Base-by-base conservation (phyloP, 2,888 invertebrate genomes). In the Criorhina ranunculi region DNA sequence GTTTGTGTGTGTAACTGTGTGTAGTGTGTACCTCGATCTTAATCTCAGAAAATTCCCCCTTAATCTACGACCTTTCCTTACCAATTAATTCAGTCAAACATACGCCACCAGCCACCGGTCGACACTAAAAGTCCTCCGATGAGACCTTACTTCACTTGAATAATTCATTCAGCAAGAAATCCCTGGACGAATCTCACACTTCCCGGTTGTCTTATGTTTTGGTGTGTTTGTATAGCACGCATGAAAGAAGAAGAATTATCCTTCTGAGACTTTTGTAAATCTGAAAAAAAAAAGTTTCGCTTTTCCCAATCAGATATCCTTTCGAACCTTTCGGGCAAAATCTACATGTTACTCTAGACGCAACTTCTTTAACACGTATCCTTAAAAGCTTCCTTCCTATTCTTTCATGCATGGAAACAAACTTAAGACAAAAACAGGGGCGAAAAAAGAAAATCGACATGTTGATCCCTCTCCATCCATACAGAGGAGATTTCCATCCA, bases 351-450 rank as follows among this genome's bases (percentile, higher is more conserved):
- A 70, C 44, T 55, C 35, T 31, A 40, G 57, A 42, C 19, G 35
- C 40, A 73, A 79, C 60, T 79, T 75, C 69, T 67, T 73, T 51
- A 73, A 51, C 67, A 83, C 64, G 69, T 79, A 62, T 64, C 78
- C 83, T 73, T 79, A 78, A 83, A 83, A 79, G 83, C 79, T 83
- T 79, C 79, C 83, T 83, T 83, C 79, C 83, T 83, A 44, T 60
- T 67, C 44, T 15, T 46, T 69, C 59, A 35, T 40, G 42, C 40
- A 60, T 60, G 67, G 44, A 37, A 57, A 19, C 15, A 24, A 17
- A 60, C 17, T 9, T 15, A 44, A 37, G 29, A 19, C 59, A 62
- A 73, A 4, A 46, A 44, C 37, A 72, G 37, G 46, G 42, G 31
- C 42, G 33, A 53, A 60, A 53, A 15, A 42, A 44, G 12, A 64